Base-by-base conservation (phyloP, 1,140 invertebrate genomes). In the Pomacea maculata region DNA sequence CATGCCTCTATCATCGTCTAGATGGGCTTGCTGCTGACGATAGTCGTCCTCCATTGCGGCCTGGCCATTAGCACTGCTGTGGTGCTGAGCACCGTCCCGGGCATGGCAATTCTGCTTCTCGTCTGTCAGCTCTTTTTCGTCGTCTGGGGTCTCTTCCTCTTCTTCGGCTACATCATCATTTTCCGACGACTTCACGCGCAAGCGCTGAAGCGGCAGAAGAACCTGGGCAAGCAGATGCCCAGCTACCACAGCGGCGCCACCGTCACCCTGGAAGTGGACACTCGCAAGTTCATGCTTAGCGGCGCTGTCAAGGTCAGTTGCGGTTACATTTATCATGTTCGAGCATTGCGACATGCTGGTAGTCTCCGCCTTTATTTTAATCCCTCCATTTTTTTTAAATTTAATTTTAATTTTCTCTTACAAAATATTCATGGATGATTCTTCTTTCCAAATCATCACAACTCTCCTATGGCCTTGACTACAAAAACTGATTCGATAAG, bases 101-200 rank as follows among this genome's bases (percentile, higher is more conserved):
- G 77, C 34, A 82, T 84, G 19, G 77, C 78, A 45, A 75, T 87
- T 6, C 57, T 90, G 71, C 79, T 91, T 25, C 84, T 92, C 70
- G 84, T 90, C 21, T 89, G 90, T 70, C 91, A 92, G 79, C 83
- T 90, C 11, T 90, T 96, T 81, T 95, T 95, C 84, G 90, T 96
- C 29, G 93, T 96, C 57, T 97, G 96, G 90, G 86, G 90, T 21
- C 93, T 96, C 12, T 94, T 94, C 6, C 92, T 97, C 17, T 96
- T 96, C 0, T 90, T 96, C 0, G 95, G 95, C 80, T 97, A 97
- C 91, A 92, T 97, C 74, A 96, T 96, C 89, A 93, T 96, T 57
- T 97, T 97, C 89, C 92, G 83, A 87, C 92, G 87, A 79, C 84
- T 93, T 17, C 90, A 90, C 83, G 84, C 88, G 57, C 87, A 89